phyloP scores from a whole-genome alignment of 2,797 vertebrate species.

The Myripristis jacobus region DNA sequence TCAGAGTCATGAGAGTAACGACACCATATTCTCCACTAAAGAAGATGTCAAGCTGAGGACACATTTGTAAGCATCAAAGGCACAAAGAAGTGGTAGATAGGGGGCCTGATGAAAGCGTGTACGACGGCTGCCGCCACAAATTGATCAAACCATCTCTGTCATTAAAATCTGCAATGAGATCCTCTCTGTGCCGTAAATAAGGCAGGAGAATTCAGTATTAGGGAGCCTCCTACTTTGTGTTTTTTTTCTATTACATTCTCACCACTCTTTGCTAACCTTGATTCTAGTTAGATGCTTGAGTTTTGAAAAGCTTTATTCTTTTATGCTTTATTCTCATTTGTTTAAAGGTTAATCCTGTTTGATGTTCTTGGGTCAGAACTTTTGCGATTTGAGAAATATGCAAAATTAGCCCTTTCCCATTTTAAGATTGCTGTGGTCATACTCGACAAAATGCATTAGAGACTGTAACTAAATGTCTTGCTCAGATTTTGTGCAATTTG shows the following conservation, averaged over 20 bases:
- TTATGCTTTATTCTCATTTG: background rate
- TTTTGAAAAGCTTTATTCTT: background rate
- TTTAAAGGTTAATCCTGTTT: background rate
- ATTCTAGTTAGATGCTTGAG: background rate
- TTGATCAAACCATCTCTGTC: background rate
- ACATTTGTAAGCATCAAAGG: background rate
- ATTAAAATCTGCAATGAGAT: background rate
- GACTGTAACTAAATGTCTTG: background rate
- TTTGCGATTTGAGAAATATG: background rate
- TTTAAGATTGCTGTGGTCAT: background rate
- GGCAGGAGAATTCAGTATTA: background rate
- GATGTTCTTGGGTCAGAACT: background rate
- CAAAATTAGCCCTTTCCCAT: background rate
- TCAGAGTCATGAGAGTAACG: background rate
- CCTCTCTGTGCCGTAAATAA: too few relatives aligned
- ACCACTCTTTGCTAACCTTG: background rate
- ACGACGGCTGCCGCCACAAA: background rate
- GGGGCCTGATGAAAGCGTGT: background rate
- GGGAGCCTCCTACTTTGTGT: background rate
- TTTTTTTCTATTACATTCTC: too few relatives aligned
- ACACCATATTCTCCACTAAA: background rate
- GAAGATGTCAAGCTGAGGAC: background rate
- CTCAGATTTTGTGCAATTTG: background rate
- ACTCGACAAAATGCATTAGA: background rate
- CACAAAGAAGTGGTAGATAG: background rate